Percentiles rank a stretch among this genome's conserved stretches.
phyloP scores from a whole-genome alignment of 2,113 vertebrate genomes.

The Apodemus sylvaticus region DNA sequence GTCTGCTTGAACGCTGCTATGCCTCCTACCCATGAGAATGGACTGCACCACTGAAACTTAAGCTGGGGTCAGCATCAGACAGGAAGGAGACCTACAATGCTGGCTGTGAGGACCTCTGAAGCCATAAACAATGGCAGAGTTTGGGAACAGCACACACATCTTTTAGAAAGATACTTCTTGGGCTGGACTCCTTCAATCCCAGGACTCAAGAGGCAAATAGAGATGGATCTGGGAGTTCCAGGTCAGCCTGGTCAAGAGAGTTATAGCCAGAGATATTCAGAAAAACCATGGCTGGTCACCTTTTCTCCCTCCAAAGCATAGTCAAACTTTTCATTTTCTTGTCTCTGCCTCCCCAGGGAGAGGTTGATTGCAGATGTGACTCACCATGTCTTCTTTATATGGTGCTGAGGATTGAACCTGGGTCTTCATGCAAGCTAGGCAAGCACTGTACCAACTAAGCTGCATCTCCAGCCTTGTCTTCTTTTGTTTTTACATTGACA shows the following conservation, averaged over 20 bases:
- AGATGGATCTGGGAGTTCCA: not conserved
- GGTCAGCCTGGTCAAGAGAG: not conserved
- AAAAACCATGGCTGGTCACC: not conserved
- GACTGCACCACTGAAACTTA: not conserved
- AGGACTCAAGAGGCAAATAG: not conserved
- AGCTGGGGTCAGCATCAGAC: not conserved
- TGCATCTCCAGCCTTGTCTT: not conserved
- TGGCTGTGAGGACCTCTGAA: not conserved
- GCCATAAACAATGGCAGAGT: not conserved
- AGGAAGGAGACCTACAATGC: accelerated
- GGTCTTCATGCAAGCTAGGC: not conserved
- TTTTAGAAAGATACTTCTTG: not conserved
- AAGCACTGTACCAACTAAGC: not conserved
- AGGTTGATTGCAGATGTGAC: not conserved
- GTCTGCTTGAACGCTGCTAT: no score
- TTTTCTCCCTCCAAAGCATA: no score
- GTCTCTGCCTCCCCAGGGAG: not conserved
- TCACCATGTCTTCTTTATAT: no score
- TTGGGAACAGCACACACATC: not conserved
- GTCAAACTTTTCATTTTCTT: not conserved
- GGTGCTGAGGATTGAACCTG: not conserved
- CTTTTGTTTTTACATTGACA: not conserved
- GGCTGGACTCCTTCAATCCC: not conserved
- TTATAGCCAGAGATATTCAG: not conserved
- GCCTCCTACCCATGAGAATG: no score